A percentile compares a stretch with the other conserved stretches of the same genome.
Evolutionary conservation across 2,797 vertebrate species (phyloP).

Genomic region (Apogon hyalosoma): DNA sequence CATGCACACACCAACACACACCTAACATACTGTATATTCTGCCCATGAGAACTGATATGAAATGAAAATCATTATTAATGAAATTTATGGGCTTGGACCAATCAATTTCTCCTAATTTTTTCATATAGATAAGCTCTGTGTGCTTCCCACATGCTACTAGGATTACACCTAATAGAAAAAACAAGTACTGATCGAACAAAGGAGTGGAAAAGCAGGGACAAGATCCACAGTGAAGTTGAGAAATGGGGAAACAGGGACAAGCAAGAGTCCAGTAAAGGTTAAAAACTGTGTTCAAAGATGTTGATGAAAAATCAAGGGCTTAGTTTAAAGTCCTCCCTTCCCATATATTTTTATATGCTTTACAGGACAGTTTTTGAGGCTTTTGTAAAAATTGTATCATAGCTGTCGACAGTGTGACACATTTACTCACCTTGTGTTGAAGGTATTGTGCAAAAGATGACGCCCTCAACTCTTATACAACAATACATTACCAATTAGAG

Average conservation of each 20-base stretch:
- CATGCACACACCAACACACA: slow-evolving; percentile 9
- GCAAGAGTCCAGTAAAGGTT: slow-evolving; percentile 26
- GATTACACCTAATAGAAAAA: slow-evolving; percentile 25
- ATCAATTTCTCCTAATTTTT: slow-evolving; percentile 35
- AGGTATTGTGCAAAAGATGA: not conserved
- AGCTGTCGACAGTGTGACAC: not conserved
- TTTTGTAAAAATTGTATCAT: slow-evolving; percentile 6
- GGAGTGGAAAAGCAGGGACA: not conserved
- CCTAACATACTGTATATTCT: not conserved
- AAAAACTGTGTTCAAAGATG: not conserved
- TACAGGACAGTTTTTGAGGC: slow-evolving; percentile 27
- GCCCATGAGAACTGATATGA: slow-evolving; percentile 13
- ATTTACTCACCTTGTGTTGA: not conserved
- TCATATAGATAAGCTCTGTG: slow-evolving; percentile 30
- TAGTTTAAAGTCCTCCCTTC: slow-evolving; percentile 26
- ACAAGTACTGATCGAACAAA: not conserved
- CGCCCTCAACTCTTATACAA: not conserved
- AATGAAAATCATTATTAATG: slow-evolving; percentile 53
- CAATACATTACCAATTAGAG: not conserved
- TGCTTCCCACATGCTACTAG: slow-evolving; percentile 11
- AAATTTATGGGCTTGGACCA: slow-evolving; percentile 28
- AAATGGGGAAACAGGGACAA: slow-evolving; percentile 25
- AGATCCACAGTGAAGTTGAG: not conserved
- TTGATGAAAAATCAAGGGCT: not conserved
- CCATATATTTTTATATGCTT: not conserved